These are phyloP conservation scores for Pseudococcus longispinus DNA, from an alignment of 2,888 invertebrate genomes.

Conservation along the genomic window DNA sequence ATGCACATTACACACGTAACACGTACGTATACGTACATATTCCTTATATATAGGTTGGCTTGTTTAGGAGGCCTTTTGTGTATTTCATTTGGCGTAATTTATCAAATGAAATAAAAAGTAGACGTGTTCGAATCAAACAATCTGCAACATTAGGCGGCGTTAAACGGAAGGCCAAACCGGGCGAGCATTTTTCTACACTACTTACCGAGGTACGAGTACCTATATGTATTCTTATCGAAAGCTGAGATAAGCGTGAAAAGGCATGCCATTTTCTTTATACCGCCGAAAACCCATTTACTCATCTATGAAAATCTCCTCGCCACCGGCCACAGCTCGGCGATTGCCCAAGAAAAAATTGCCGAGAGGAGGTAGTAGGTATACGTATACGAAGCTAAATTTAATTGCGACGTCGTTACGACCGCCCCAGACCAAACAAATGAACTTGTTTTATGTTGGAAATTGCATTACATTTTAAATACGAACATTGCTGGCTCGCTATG, in stretches of 20 bases:
- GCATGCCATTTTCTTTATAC: slow-evolving; percentile 1
- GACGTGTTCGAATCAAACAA: slow-evolving; percentile 31
- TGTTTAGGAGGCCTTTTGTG: slow-evolving; percentile 1
- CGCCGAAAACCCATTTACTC: background rate
- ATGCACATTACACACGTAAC: no score
- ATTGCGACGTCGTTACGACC: slow-evolving; percentile 10
- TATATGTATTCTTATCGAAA: slow-evolving; percentile 21
- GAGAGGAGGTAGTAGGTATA: background rate
- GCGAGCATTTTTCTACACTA: background rate
- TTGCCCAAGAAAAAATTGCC: background rate
- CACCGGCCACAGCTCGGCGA: background rate
- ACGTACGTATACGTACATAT: background rate
- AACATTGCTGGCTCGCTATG: no score
- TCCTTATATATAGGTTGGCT: background rate
- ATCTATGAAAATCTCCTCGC: background rate
- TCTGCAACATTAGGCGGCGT: slow-evolving; percentile 13
- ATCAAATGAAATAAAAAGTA: slow-evolving; percentile 36
- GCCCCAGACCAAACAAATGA: background rate
- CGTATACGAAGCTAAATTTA: background rate
- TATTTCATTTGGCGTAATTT: slow-evolving; percentile 40
- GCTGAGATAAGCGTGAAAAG: slow-evolving; percentile 13
- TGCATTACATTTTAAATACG: slow-evolving; percentile 16
- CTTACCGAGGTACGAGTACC: background rate
- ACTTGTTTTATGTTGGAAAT: slow-evolving; percentile 4
- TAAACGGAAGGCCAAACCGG: slow-evolving; percentile 14